Evolutionary conservation across 2,888 invertebrate species (phyloP).

Genomic region (Cerceris rybyensis): DNA sequence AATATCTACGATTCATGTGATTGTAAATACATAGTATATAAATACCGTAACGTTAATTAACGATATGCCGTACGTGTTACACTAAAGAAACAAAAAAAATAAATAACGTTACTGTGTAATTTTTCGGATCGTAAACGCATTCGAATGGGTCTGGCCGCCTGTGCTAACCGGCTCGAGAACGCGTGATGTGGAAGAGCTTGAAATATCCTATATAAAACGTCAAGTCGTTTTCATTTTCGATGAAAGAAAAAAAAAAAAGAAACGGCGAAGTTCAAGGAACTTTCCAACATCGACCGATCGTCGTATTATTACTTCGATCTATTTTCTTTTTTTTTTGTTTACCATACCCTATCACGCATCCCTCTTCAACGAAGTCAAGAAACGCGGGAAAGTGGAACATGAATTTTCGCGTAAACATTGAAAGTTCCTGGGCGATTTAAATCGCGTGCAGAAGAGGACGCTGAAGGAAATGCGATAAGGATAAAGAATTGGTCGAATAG

Average conservation of each 20-base stretch:
- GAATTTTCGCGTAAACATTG: not conserved
- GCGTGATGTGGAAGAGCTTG: slow-evolving; percentile 13
- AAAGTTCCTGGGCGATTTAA: not conserved
- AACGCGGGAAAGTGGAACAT: not conserved
- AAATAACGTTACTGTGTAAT: slow-evolving; percentile 79
- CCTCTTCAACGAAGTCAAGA: not conserved
- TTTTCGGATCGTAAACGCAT: slow-evolving; percentile 72
- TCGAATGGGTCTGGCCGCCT: slow-evolving; percentile 79
- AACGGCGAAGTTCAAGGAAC: not conserved
- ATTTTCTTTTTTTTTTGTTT: not conserved
- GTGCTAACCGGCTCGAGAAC: slow-evolving; percentile 76
- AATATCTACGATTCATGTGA: slow-evolving; percentile 81
- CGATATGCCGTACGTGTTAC: slow-evolving; percentile 81
- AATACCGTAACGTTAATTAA: slow-evolving; percentile 79
- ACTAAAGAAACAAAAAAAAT: slow-evolving; percentile 71
- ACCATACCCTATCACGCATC: not conserved
- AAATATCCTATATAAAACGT: not conserved
- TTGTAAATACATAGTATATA: slow-evolving; percentile 81
- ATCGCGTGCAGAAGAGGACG: not conserved
- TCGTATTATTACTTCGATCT: not conserved
- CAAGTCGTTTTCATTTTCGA: too few relatives aligned
- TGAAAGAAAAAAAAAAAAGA: not conserved
- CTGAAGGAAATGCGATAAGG: not conserved
- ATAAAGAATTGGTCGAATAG: not conserved
- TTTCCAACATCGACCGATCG: not conserved